phyloP scores from a whole-genome alignment of 2,113 vertebrate species.

The Ellobius talpinus region DNA sequence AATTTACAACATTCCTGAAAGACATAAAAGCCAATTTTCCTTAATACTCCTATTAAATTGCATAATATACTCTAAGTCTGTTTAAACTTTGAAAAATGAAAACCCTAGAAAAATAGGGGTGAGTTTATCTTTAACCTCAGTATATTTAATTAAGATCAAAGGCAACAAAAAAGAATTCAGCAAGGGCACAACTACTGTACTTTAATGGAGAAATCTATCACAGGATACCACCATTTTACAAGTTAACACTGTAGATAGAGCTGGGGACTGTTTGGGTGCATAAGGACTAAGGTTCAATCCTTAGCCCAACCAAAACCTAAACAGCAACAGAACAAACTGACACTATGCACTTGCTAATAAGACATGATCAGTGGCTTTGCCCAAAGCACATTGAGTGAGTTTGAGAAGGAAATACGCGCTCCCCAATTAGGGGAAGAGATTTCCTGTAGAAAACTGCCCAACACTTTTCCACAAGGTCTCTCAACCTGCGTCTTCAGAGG shows the following conservation, averaged over 20 bases:
- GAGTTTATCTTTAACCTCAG: not conserved
- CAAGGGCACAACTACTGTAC: not conserved
- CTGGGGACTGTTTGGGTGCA: not conserved
- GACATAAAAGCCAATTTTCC: not conserved
- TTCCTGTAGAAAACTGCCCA: not conserved
- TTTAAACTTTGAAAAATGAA: not conserved
- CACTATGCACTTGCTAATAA: not conserved
- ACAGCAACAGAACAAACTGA: not conserved
- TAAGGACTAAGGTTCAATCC: not conserved
- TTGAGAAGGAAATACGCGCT: not conserved
- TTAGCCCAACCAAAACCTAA: not conserved
- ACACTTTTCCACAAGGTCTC: not conserved
- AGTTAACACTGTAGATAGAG: not conserved
- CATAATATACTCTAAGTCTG: not conserved
- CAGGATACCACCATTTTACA: not conserved
- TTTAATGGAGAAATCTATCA: not conserved
- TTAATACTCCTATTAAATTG: not conserved
- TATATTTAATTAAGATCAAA: not conserved
- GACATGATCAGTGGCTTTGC: not conserved
- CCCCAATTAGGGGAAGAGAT: not conserved
- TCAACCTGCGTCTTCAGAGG: not conserved
- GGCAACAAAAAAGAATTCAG: not conserved
- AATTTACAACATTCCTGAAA: not conserved
- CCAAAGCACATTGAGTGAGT: not conserved
- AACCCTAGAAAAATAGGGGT: not conserved